Evolutionary conservation across 1,140 invertebrate species (phyloP), one percentile per base, ranked within the genome.

Genomic region (Oryctes rhinoceros): DNA sequence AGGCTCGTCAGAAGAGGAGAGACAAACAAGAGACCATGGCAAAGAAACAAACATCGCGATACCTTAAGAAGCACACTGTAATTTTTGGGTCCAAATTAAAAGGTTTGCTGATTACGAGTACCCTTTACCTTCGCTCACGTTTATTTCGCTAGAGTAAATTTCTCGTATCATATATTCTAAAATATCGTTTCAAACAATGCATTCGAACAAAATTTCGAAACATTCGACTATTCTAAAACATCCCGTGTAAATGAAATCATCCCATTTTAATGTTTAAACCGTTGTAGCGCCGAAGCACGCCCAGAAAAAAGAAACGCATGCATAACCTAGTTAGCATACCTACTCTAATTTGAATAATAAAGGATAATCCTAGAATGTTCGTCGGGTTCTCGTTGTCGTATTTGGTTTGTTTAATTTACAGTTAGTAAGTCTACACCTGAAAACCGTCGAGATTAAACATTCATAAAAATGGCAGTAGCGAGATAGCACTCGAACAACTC

Each of bases 301-400:
- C 39, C 39, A 5, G 39, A 44, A 44, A 44, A 44, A 44, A 10
- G 24, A 30, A 30, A 30, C 24, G 9, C 53, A 15, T 18, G 18
- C 53, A 3, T n/a, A 59, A 59, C 53, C 13, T 1, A 59, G 53
- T 18, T 59, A 59, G 53, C n/a, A 18, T 18, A n/a, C 53, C 18
- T 59, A n/a, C 53, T 13, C 53, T 59, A 59, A 59, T 59, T 59
- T 59, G 53, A 59, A 59, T 59, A 59, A 59, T 59, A 59, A 59
- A 59, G 18, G 53, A 59, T 59, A 59, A 59, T 59, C 53, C 53
- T 59, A 59, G 53, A 6, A 59, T 18, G 53, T 59, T 18, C 53
- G 39, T 10, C 39, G 5, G 5, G 39, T 44, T 44, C 39, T 44
- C 39, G 39, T 44, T 44, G 39, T 18, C 15, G 53, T 59, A 7